phyloP scores from a whole-genome alignment of 1,140 invertebrate species.

The Drosophila serrata region DNA sequence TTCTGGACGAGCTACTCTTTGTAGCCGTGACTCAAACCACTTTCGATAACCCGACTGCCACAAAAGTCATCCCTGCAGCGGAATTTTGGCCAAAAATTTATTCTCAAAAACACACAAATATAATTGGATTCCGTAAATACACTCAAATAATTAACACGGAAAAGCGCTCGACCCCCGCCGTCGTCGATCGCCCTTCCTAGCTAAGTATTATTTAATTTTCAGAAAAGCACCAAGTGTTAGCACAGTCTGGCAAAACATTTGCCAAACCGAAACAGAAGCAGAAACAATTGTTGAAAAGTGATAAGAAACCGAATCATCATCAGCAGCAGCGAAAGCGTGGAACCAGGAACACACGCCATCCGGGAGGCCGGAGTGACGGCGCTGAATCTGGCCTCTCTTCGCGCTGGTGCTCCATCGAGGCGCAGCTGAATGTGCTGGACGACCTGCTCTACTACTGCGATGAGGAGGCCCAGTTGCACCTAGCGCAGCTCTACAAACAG shows the following conservation, averaged over 20 bases:
- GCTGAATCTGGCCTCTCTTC: conserved; percentile 70
- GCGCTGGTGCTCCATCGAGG: conserved; percentile 79
- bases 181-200: not conserved
- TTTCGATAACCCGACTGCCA: not conserved
- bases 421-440: conserved; percentile 75
- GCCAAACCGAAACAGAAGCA: conserved; percentile 51
- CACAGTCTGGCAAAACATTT: conserved; percentile 31
- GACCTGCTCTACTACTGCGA: conserved; percentile 77
- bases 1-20: not conserved
- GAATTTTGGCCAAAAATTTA: conserved; percentile 29
- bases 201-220: conserved; percentile 25
- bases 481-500: conserved; percentile 66
- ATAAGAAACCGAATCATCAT: conserved; percentile 54
- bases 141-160: conserved; percentile 3
- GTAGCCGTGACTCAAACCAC: conserved; percentile 1
- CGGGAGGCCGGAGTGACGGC: conserved; percentile 30
- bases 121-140: conserved; percentile 23
- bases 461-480: conserved; percentile 69
- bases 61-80: conserved; percentile 1
- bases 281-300: conserved; percentile 71
- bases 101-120: not conserved
- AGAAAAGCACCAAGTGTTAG: conserved; percentile 32
- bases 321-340: conserved; percentile 40
- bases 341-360: conserved; percentile 20
- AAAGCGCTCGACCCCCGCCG: conserved; percentile 4